Evolutionary conservation across 2,797 vertebrate species (phyloP).

Genomic region (Pseudomugil gertrudae): DNA sequence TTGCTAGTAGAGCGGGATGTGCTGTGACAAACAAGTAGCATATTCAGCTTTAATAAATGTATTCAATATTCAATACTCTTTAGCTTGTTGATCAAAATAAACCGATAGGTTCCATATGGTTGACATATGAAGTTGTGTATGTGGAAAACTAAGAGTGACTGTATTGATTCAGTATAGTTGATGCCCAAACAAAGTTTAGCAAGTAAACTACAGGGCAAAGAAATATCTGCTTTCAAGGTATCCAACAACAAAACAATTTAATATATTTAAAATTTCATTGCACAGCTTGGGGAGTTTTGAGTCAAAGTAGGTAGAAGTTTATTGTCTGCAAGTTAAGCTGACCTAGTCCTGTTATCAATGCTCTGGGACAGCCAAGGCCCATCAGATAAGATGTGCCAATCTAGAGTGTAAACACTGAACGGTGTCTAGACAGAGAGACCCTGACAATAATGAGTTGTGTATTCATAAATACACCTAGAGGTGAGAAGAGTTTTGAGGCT

Average conservation of each 20-base stretch:
- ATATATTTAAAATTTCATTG: background rate
- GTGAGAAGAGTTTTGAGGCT: background rate
- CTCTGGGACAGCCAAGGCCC: background rate
- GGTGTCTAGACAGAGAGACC: slow-evolving; percentile 18
- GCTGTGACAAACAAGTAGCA: background rate
- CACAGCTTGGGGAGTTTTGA: background rate
- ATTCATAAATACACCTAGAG: background rate
- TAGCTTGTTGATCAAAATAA: background rate
- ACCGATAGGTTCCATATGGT: background rate
- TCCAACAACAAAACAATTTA: background rate
- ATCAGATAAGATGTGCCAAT: slow-evolving; percentile 9
- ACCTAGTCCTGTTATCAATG: slow-evolving; percentile 1
- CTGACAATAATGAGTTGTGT: background rate
- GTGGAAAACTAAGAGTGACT: background rate
- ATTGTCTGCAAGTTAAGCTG: slow-evolving; percentile 8
- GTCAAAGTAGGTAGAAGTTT: slow-evolving; percentile 11
- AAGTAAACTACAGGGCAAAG: background rate
- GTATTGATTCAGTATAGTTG: background rate
- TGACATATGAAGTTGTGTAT: background rate
- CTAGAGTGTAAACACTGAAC: slow-evolving; percentile 11
- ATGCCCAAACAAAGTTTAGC: background rate
- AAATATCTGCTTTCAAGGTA: background rate
- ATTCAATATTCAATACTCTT: background rate
- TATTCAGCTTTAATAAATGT: background rate
- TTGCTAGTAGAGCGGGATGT: background rate